Base-by-base conservation (phyloP, 2,113 vertebrate species). In the Pimephales promelas region DNA sequence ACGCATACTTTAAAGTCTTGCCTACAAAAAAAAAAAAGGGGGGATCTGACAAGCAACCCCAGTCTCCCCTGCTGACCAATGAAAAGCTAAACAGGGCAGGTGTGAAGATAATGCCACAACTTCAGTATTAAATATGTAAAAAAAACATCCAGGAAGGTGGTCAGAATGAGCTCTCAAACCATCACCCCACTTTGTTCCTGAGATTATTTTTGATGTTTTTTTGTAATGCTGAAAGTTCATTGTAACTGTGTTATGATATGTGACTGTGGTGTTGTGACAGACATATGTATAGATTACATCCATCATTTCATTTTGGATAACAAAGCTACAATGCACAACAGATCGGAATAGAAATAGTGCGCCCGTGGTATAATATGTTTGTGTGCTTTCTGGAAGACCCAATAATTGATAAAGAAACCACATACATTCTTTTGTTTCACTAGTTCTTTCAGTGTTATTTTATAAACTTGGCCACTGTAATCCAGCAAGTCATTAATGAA, bases 361-460 rank as follows among this genome's bases (percentile, higher is more conserved):
- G 14, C 9, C 36, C 3, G 5, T 43, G n/a, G 36, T 54, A 7
- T 36, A 79, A 66, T 68, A 80, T 34, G 78, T 49, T 64, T 45
- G 28, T 52, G 78, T 49, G 61, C 61, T 49, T 68, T 80, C 78
- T 56, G 62, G 79, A 81, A 81, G 79, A 81, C 79, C 57, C 45
- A 49, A 66, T 66, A 26, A 20, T 61, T 62, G 43, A 66, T 66
- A 34, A 80, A 80, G 43, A 47, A 16, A 10, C 62, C 54, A 81
- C 47, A 81, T 52, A 10, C 26, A 7, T 72, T 24, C 16, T 31
- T 52, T 52, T 9, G 49, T 31, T 74, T 74, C 24, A 52, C 72
- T 74, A 49, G 16, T 71, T 71, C 40, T 45, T 43, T 43, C 68
- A 26, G 24, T 16, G 36, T 18, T 57, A 28, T 76, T 22, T 40